Conservation (phyloP, 2,113 vertebrate species). For the Picathartes gymnocephalus region DNA sequence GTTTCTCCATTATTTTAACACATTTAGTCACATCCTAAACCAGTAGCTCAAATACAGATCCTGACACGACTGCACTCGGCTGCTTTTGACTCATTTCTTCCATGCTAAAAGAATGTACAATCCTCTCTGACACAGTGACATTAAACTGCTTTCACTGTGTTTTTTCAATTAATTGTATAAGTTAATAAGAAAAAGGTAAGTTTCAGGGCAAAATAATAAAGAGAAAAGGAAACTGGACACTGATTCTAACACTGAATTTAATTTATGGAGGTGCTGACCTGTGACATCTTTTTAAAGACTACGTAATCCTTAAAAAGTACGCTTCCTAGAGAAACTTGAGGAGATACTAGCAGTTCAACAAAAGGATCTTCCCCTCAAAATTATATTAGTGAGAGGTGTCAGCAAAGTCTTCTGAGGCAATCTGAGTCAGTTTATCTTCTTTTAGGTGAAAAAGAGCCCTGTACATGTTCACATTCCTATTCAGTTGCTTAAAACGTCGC, state of each 20-base stretch:
- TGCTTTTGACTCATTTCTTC: neutral
- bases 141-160: neutral
- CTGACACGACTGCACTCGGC: neutral
- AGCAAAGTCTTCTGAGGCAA: neutral
- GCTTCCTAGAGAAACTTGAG: neutral
- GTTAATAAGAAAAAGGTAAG: neutral
- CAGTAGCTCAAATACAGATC: neutral
- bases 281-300: neutral
- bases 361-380: neutral
- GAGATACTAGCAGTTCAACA: neutral
- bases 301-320: neutral
- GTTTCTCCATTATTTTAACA: neutral
- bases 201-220: conserved; percentile 41
- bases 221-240: conserved; percentile 1
- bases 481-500: neutral
- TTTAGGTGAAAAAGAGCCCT: neutral
- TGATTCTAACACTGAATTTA: conserved; percentile 13
- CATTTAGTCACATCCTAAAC: neutral
- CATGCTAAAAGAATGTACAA: neutral
- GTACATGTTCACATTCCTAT: neutral
- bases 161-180: neutral
- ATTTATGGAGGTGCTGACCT: conserved; percentile 45
- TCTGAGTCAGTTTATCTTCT: neutral
- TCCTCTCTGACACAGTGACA: neutral
- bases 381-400: neutral